Evolutionary conservation across 2,888 invertebrate genomes (phyloP).

Genomic region (Cosmia pyralina): DNA sequence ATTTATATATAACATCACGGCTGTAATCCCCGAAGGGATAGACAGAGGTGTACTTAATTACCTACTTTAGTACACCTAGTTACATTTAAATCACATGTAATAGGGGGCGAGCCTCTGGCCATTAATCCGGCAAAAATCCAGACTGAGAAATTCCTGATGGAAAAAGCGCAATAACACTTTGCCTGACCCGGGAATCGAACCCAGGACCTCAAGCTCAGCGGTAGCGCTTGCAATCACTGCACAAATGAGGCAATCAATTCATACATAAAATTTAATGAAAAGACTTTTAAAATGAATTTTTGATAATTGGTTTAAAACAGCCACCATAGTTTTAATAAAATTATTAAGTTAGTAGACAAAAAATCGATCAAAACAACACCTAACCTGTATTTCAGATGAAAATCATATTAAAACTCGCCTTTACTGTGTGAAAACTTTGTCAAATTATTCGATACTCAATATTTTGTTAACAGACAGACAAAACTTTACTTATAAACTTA

Average conservation of each 20-base stretch:
- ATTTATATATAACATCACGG: neutral
- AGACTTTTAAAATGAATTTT: no score
- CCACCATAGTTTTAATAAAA: no score
- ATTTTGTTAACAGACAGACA: constrained; percentile 49
- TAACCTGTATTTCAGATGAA: neutral
- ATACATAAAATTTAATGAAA: no score
- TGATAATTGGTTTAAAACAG: no score
- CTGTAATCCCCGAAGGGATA: neutral
- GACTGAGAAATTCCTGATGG: no score
- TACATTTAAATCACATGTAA: neutral
- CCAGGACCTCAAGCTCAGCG: no score
- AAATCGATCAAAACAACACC: neutral
- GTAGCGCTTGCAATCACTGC: no score
- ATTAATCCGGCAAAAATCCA: no score
- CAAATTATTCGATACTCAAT: constrained; percentile 1
- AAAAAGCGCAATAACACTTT: no score
- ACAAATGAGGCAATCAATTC: no score
- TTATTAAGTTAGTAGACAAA: no score
- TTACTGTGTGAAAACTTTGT: neutral
- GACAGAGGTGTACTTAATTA: neutral
- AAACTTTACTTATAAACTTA: constrained; percentile 10
- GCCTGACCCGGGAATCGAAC: no score
- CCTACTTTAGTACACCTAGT: neutral
- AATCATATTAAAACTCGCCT: neutral
- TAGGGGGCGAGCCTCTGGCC: neutral